Conservation (phyloP, 1,140 invertebrate genomes). For the Pseudomyrmex pallidus region DNA sequence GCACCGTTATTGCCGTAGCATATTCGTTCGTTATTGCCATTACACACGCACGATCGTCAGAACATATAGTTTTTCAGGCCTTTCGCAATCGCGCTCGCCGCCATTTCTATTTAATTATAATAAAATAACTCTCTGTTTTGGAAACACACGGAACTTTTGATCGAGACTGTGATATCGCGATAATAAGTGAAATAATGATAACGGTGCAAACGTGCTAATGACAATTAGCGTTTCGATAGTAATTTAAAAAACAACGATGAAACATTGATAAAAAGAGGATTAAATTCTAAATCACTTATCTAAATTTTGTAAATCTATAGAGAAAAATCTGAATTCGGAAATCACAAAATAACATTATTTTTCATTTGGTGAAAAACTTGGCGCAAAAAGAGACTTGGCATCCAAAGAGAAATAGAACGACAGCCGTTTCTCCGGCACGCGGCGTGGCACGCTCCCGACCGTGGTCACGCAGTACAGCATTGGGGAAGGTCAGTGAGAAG, state of each 20-base stretch:
- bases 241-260: not conserved
- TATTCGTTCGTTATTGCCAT: slow-evolving; percentile 30
- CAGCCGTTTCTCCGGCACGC: slow-evolving; percentile 17
- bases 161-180: slow-evolving; percentile 17
- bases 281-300: not conserved
- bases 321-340: no score
- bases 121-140: not conserved
- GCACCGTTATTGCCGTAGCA: slow-evolving; percentile 38
- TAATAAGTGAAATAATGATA: not conserved
- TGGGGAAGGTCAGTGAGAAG: slow-evolving; percentile 61
- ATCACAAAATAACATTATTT: not conserved
- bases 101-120: slow-evolving; percentile 25
- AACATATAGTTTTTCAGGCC: slow-evolving; percentile 32
- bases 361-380: not conserved
- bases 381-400: not conserved
- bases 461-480: slow-evolving; percentile 43
- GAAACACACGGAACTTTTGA: not conserved
- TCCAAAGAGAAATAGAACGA: not conserved
- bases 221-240: not conserved
- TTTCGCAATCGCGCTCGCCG: slow-evolving; percentile 15
- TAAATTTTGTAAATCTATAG: not conserved
- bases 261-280: not conserved
- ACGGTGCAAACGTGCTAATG: not conserved
- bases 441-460: slow-evolving; percentile 40
- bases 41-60: slow-evolving; percentile 14